Conservation (phyloP, 2,888 invertebrate genomes). For the Xanthorhoe designata region DNA sequence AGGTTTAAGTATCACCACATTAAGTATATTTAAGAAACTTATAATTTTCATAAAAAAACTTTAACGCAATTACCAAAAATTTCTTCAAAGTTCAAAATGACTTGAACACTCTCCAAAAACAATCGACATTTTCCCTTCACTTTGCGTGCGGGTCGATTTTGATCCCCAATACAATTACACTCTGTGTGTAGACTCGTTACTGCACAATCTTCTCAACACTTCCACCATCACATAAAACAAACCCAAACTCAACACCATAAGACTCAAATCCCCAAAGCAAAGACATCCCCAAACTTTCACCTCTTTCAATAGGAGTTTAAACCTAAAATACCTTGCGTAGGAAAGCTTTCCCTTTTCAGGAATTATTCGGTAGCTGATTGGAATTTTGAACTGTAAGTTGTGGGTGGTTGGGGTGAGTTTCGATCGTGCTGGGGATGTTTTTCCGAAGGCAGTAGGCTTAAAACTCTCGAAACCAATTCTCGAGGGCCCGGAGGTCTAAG, state of each 20-base stretch:
- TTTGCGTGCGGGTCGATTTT: conserved; percentile 66
- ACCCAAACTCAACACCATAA: conserved; percentile 53
- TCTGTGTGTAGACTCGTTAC: conserved; percentile 81
- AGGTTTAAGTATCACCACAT: no score
- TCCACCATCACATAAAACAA: conserved; percentile 51
- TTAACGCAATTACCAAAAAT: background rate
- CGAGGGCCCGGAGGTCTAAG: conserved; percentile 74
- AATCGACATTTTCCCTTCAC: conserved; percentile 63
- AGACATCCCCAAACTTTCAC: conserved; percentile 78
- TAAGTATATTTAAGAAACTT: no score
- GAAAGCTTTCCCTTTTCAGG: conserved; percentile 85
- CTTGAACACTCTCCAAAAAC: conserved; percentile 36
- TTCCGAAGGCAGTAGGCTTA: conserved; percentile 81
- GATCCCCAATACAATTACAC: conserved; percentile 84
- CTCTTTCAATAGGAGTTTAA: conserved; percentile 85
- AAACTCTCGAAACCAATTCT: conserved; percentile 83
- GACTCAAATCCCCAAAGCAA: conserved; percentile 52
- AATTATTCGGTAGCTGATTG: conserved; percentile 65
- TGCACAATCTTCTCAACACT: conserved; percentile 79
- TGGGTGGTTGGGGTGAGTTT: conserved; percentile 56
- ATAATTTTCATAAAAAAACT: no score
- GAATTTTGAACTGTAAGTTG: conserved; percentile 59
- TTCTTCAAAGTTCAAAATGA: conserved; percentile 53
- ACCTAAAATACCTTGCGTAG: conserved; percentile 83
- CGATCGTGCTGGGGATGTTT: conserved; percentile 53